Percentiles rank a stretch among this genome's conserved stretches.
Conservation (phyloP, 2,797 vertebrate species). For the Crax fasciolata region DNA sequence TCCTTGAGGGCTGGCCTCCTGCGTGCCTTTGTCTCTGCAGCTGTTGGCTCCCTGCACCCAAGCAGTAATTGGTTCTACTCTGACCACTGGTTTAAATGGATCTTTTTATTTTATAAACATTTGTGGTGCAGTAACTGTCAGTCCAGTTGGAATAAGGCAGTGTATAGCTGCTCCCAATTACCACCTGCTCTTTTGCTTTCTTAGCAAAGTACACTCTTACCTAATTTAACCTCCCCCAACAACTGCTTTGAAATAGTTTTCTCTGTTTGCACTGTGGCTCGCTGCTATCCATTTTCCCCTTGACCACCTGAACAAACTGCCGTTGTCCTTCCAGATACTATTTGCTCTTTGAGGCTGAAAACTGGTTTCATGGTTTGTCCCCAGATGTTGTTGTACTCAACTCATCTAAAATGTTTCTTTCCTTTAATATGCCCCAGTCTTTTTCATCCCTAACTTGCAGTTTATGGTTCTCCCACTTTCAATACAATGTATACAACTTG, state of each 20-base stretch:
- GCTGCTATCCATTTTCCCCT: background rate
- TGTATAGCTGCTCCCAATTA: slow-evolving; percentile 69
- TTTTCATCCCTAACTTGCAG: background rate
- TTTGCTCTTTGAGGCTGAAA: background rate
- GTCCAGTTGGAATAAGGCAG: slow-evolving; percentile 60
- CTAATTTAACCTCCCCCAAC: slow-evolving; percentile 63
- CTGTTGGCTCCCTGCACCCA: slow-evolving; percentile 19
- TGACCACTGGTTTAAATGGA: slow-evolving; percentile 31
- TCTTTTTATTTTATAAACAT: slow-evolving; percentile 58
- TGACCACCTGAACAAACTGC: background rate
- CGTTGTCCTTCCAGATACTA: slow-evolving; percentile 12
- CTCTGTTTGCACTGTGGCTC: background rate
- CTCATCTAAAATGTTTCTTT: background rate
- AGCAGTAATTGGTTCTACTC: slow-evolving; percentile 11
- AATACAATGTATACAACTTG: background rate
- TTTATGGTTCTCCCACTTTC: slow-evolving; percentile 1
- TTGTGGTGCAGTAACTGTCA: slow-evolving; percentile 26
- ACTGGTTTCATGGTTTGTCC: background rate
- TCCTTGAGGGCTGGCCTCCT: background rate
- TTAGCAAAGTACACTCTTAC: slow-evolving; percentile 54
- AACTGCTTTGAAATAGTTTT: slow-evolving; percentile 36
- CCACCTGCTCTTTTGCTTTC: slow-evolving; percentile 70
- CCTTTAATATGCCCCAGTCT: background rate
- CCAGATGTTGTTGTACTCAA: background rate
- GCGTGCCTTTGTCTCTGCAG: slow-evolving; percentile 19